Evolutionary conservation across 2,113 vertebrate species (phyloP).

Genomic region (Eptesicus fuscus): DNA sequence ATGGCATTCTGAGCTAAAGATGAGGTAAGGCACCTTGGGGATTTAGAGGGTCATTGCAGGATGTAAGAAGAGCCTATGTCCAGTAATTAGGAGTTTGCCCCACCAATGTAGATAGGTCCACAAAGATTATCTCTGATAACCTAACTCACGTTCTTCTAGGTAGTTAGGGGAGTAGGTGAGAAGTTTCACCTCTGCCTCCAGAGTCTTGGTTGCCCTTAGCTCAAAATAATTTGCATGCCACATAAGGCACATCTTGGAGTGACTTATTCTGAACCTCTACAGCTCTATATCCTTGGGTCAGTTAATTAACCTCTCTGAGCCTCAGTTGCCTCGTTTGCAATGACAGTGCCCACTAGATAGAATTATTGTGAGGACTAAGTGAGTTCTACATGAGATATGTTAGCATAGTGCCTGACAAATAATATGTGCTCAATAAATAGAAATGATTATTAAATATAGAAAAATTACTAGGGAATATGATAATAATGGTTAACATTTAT

Average conservation of each 20-base stretch:
- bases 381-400: not conserved
- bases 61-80: not conserved
- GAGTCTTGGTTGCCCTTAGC: not conserved
- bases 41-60: not conserved
- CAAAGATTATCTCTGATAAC: not conserved
- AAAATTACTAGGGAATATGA: not conserved
- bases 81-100: not conserved
- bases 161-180: not conserved
- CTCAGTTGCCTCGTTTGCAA: not conserved
- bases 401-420: not conserved
- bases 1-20: not conserved
- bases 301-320: not conserved
- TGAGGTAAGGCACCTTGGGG: not conserved
- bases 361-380: not conserved
- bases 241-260: not conserved
- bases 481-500: not conserved
- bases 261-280: not conserved
- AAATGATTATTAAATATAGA: not conserved
- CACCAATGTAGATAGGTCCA: not conserved
- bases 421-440: not conserved
- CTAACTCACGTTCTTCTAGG: not conserved
- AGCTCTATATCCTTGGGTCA: not conserved
- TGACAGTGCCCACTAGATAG: not conserved
- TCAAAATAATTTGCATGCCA: not conserved
- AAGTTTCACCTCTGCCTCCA: not conserved